These are phyloP conservation scores for Balanococcus diminutus DNA, from an alignment of 2,888 invertebrate genomes.

Conservation along the genomic window DNA sequence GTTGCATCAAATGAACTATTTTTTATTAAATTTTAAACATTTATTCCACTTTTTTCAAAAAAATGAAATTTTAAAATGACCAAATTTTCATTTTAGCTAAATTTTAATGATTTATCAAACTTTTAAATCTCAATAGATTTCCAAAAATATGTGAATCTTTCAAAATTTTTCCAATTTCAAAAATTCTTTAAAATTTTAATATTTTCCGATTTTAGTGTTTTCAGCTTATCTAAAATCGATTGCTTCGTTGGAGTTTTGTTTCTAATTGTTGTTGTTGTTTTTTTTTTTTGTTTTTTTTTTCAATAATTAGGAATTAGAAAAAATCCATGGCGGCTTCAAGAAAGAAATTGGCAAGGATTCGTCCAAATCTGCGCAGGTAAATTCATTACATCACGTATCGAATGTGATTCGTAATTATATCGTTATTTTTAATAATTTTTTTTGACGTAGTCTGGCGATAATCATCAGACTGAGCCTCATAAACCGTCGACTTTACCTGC, in stretches of 20 bases:
- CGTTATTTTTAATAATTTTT: neutral
- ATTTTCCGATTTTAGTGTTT: too few relatives aligned
- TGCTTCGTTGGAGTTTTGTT: neutral
- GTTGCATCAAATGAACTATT: too few relatives aligned
- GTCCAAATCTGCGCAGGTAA: neutral
- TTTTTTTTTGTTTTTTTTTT: neutral
- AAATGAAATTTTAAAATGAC: too few relatives aligned
- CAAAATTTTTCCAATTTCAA: too few relatives aligned
- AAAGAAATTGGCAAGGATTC: constrained; percentile 40
- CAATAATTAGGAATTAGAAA: constrained; percentile 43
- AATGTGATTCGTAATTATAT: neutral
- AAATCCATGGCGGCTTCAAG: constrained; percentile 31
- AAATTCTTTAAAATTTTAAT: too few relatives aligned
- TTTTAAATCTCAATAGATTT: too few relatives aligned
- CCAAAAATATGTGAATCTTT: too few relatives aligned
- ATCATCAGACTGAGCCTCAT: constrained; percentile 6
- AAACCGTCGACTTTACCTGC: constrained; percentile 41
- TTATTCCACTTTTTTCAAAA: too few relatives aligned
- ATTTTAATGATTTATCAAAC: too few relatives aligned
- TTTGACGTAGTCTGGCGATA: neutral
- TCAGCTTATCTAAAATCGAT: too few relatives aligned
- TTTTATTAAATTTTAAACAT: too few relatives aligned
- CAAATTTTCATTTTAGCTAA: too few relatives aligned
- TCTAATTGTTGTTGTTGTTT: neutral
- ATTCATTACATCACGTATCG: neutral